A percentile compares a stretch with the other conserved stretches of the same genome.
These are phyloP conservation scores for Leptura quadrifasciata DNA, from an alignment of 2,888 invertebrate species.

Conservation along the genomic window DNA sequence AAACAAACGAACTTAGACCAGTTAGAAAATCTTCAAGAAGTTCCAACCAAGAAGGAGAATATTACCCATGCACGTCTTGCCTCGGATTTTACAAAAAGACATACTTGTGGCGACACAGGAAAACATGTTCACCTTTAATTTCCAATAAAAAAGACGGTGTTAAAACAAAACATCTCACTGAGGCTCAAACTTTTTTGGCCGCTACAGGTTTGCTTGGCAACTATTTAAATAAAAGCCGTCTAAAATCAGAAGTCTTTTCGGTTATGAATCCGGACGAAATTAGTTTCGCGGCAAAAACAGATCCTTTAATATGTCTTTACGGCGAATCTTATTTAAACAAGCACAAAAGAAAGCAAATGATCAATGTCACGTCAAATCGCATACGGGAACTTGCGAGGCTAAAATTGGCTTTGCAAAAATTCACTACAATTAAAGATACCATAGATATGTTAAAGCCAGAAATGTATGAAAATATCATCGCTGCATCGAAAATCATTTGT, in stretches of 20 bases:
- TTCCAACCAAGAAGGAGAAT: constrained; percentile 16
- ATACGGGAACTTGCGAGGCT: constrained; percentile 13
- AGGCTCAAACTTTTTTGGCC: constrained; percentile 32
- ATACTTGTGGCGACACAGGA: constrained; percentile 31
- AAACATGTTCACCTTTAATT: constrained; percentile 6
- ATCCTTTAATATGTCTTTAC: constrained; percentile 34
- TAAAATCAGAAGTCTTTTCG: constrained; percentile 30
- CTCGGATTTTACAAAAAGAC: constrained; percentile 17
- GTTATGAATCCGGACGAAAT: constrained; percentile 34
- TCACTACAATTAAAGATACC: constrained; percentile 25
- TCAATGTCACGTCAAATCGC: constrained; percentile 9
- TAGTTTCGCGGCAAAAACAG: constrained; percentile 31
- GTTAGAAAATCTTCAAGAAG: constrained; percentile 7
- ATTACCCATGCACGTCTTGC: constrained; percentile 17
- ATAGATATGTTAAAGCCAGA: constrained; percentile 43
- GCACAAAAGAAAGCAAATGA: constrained; percentile 40
- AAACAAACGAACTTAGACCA: constrained; percentile 30
- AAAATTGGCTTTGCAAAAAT: constrained; percentile 4
- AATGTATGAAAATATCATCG: constrained; percentile 44
- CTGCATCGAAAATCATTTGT: constrained; percentile 35
- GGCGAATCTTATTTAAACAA: constrained; percentile 24
- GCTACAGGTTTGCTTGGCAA: constrained; percentile 40
- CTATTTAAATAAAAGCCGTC: constrained; percentile 17
- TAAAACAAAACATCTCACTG: constrained; percentile 21
- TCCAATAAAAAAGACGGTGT: not conserved